Percentiles rank a stretch among this genome's conserved stretches.
Conservation (phyloP, 2,797 vertebrate species). For the Lophius americanus region DNA sequence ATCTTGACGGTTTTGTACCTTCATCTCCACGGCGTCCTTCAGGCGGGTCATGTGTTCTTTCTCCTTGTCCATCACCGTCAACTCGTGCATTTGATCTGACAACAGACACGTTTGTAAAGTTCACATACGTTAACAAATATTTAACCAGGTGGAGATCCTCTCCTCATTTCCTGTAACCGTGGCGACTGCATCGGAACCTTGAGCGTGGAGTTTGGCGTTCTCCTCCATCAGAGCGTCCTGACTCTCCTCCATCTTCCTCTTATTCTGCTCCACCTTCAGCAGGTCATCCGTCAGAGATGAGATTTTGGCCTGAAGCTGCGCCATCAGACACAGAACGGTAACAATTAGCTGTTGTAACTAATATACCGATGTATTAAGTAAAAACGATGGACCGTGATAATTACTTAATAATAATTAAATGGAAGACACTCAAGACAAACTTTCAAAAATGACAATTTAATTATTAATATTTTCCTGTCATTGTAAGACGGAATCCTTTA, state of each 20-base stretch:
- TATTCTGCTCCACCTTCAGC: constrained; percentile 93
- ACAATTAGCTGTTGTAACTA: too few species aligned
- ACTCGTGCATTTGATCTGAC: constrained; percentile 91
- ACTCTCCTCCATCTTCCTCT: constrained; percentile 91
- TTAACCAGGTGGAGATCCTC: too few species aligned
- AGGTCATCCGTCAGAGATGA: constrained; percentile 90
- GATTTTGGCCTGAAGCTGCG: constrained; percentile 92
- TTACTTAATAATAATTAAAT: too few species aligned
- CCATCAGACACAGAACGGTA: too few species aligned
- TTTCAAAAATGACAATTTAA: too few species aligned
- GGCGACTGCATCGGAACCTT: constrained; percentile 78
- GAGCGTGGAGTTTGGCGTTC: constrained; percentile 88
- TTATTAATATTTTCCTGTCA: too few species aligned
- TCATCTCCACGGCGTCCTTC: constrained; percentile 96
- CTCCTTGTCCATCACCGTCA: constrained; percentile 94
- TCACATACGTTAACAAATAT: too few species aligned
- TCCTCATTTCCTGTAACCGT: background rate
- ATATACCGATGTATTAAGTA: too few species aligned
- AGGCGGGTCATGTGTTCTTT: constrained; percentile 92
- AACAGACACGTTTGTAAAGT: background rate
- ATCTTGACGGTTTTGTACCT: constrained; percentile 78
- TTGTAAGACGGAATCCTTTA: too few species aligned
- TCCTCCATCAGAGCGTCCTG: constrained; percentile 93
- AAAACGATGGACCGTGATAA: too few species aligned
- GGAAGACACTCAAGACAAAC: too few species aligned